Evolutionary conservation across 2,113 vertebrate genomes (phyloP).

Genomic region (Pluvianellus socialis): DNA sequence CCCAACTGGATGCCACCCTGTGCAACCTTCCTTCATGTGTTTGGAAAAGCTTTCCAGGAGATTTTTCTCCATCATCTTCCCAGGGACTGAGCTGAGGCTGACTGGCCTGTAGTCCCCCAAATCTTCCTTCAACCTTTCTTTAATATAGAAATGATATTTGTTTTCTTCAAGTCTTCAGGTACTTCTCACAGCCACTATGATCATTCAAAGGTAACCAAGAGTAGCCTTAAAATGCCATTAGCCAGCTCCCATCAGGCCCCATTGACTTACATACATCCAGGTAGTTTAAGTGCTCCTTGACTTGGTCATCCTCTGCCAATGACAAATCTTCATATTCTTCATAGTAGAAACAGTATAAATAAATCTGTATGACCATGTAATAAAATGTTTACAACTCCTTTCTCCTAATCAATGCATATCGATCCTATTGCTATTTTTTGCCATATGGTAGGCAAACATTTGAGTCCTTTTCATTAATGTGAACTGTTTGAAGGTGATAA

Average conservation of each 20-base stretch:
- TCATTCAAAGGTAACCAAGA: not conserved
- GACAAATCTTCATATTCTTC: not conserved
- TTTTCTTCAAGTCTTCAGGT: not conserved
- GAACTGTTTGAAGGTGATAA: not conserved
- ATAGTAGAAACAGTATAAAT: not conserved
- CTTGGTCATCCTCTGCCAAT: not conserved
- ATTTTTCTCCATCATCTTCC: not conserved
- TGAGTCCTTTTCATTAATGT: not conserved
- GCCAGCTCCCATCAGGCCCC: not conserved
- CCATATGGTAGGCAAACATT: not conserved
- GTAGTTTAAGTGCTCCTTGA: not conserved
- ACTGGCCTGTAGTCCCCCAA: not conserved
- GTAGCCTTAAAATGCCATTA: not conserved
- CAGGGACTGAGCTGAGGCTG: not conserved
- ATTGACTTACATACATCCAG: fast-evolving
- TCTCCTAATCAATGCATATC: not conserved
- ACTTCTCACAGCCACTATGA: not conserved
- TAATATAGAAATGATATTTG: not conserved
- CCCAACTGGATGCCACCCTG: too few relatives aligned
- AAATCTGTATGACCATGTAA: not conserved
- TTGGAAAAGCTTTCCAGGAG: not conserved
- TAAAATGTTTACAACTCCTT: not conserved
- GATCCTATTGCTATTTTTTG: not conserved
- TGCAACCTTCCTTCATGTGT: not conserved
- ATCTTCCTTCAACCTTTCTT: not conserved